Base-by-base conservation (phyloP, 2,888 invertebrate species). In the Magallana nippona region DNA sequence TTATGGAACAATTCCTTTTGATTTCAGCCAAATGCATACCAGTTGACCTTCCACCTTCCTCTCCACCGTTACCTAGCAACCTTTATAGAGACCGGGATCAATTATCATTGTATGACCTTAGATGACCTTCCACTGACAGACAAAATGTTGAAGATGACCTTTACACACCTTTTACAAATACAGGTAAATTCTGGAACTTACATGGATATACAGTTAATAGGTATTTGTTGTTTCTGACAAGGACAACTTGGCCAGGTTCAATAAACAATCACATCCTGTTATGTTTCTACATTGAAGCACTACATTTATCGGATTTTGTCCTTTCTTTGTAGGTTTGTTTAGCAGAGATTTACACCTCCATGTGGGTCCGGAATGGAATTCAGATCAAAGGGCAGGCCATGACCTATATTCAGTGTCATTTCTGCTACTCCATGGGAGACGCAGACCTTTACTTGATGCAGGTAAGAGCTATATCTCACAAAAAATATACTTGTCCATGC, bases 311-410 rank as follows among this genome's bases (percentile, higher is more conserved):
- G 11, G 17, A 60, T 11, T 77, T 17, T 79, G n/a, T 55, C 19
- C 19, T 62, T 19, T 77, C 56, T 80, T 84, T 88, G 1, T 95
- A 98, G 98, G 98, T 98, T 86, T 96, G 98, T 17, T 98, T 98
- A 95, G 97, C 98, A 94, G 99, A 99, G 96, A 98, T 99, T 91
- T 95, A 98, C 86, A 97, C 97, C 86, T 98, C 98, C 11, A 96
- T 98, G 93, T 99, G 99, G 99, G 98, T 98, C 82, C 96, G 99
- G 88, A 99, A 99, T 95, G 99, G 99, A 0, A 95, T 98, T 13
- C 98, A 98, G 95, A 98, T 99, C 93, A 98, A 98, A 94, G 98
- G 98, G n/a, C 99, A 99, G 95, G 98, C 98, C 58, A 98, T 98
- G 98, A 98, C 98, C 22, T 99, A 99, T 95, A 98, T 98, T 92